phyloP scores from a whole-genome alignment of 2,113 vertebrate genomes.

The Clarias magur region DNA sequence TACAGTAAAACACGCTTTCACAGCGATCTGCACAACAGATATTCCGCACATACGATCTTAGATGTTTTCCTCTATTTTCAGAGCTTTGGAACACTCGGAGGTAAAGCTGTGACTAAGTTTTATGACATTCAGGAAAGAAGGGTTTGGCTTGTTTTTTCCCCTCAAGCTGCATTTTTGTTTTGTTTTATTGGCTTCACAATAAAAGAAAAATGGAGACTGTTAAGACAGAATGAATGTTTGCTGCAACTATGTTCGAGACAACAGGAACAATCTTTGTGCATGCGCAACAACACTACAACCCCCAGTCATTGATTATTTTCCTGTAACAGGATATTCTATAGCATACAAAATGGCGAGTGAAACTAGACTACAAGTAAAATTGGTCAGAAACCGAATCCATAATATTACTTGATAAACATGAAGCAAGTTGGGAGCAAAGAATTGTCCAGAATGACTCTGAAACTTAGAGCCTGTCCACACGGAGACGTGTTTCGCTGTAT shows the following conservation, averaged over 20 bases:
- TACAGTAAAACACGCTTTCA: not conserved
- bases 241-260: not conserved
- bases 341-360: not conserved
- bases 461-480: too few species aligned
- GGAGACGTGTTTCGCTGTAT: too few species aligned
- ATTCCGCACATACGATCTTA: not conserved
- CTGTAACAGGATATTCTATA: not conserved
- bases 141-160: not conserved
- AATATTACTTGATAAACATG: not conserved
- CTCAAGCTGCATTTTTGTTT: not conserved
- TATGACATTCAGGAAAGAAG: not conserved
- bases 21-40: not conserved
- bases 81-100: not conserved
- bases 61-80: not conserved
- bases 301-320: not conserved
- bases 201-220: not conserved
- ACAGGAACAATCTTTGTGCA: not conserved
- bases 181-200: not conserved
- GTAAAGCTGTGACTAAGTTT: too few species aligned
- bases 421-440: not conserved
- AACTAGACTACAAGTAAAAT: not conserved
- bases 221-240: not conserved
- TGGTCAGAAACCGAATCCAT: not conserved
- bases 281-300: not conserved
- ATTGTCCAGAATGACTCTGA: not conserved